Evolutionary conservation across 2,888 invertebrate genomes (phyloP).

Genomic region (Acrocera orbiculus): DNA sequence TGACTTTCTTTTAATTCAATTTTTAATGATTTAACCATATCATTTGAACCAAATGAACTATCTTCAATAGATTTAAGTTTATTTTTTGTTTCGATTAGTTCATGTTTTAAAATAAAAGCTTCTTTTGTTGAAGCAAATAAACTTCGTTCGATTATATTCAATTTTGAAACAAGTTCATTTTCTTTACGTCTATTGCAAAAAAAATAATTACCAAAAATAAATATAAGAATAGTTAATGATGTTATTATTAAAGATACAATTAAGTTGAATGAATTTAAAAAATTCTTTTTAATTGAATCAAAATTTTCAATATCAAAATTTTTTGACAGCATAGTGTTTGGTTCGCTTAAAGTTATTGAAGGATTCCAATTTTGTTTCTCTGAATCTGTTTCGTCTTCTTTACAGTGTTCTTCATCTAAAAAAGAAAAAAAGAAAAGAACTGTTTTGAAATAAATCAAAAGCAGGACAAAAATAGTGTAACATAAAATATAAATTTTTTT

Average conservation of each 20-base stretch:
- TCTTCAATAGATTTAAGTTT: conserved; percentile 48
- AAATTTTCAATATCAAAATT: no score
- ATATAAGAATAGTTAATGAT: conserved; percentile 52
- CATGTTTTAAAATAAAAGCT: conserved; percentile 46
- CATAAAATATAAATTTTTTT: no score
- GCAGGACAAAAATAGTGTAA: no score
- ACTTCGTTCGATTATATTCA: conserved; percentile 45
- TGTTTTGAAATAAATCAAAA: no score
- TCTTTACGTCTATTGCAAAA: conserved; percentile 59
- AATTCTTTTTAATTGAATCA: no score
- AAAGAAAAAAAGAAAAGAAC: no score
- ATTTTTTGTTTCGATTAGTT: conserved; percentile 38
- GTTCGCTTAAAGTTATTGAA: no score
- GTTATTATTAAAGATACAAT: conserved; percentile 45
- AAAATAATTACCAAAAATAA: conserved; percentile 59
- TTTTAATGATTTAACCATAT: conserved; percentile 49
- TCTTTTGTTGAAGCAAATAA: conserved; percentile 43
- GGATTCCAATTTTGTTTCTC: no score
- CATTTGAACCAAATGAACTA: conserved; percentile 52
- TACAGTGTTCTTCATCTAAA: no score
- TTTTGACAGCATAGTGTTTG: no score
- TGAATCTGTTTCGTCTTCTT: no score
- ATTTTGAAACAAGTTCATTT: conserved; percentile 46
- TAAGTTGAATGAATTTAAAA: no score
- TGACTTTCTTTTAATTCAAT: conserved; percentile 41